Evolutionary conservation across 2,113 vertebrate genomes (phyloP).

Genomic region (Symphodus melops): DNA sequence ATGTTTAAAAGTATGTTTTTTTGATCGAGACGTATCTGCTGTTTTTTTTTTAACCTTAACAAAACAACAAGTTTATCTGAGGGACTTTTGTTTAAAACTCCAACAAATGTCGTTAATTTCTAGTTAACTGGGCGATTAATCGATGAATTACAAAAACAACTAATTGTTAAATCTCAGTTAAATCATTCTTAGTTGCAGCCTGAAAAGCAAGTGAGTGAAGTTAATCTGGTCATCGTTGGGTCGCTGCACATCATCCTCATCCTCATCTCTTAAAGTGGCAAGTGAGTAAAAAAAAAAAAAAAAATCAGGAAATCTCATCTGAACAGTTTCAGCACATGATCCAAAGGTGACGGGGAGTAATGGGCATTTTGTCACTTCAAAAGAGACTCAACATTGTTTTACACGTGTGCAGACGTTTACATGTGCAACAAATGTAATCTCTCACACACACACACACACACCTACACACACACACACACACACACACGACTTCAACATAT

Average conservation of each 20-base stretch:
- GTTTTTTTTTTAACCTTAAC: background rate
- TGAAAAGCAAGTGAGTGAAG: background rate
- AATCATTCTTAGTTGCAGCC: background rate
- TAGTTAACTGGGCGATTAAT: background rate
- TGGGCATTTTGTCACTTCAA: background rate
- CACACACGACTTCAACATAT: background rate
- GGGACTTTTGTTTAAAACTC: background rate
- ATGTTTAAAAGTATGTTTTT: background rate
- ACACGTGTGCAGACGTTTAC: conserved; percentile 31
- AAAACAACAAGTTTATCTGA: background rate
- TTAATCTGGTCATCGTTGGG: background rate
- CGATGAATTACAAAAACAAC: background rate
- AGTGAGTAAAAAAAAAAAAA: background rate
- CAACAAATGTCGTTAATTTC: too few species aligned
- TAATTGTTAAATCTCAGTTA: background rate
- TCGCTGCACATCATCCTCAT: background rate
- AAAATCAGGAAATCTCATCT: background rate
- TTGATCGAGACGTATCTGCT: background rate
- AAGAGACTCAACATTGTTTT: background rate
- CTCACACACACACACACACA: conserved; percentile 12
- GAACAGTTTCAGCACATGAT: background rate
- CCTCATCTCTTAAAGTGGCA: conserved; percentile 10
- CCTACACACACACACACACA: too few species aligned
- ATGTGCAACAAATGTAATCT: conserved; percentile 6
- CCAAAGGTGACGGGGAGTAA: background rate